Conservation (phyloP, 2,888 invertebrate species). For the Leptinotarsa rubiginosa region DNA sequence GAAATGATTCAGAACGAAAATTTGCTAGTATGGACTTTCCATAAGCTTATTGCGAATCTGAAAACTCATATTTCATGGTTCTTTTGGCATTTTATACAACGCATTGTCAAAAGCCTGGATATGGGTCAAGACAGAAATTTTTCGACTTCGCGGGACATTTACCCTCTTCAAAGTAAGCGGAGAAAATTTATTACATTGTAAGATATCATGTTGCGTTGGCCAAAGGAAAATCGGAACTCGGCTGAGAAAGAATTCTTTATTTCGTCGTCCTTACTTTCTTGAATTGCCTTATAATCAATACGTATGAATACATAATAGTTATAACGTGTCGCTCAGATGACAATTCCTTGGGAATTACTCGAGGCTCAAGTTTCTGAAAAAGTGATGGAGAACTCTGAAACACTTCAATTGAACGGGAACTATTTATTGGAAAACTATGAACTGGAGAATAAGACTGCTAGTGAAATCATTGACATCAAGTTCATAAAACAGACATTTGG, state of each 20-base stretch:
- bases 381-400: too few species aligned
- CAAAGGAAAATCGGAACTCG: background rate
- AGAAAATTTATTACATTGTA: conserved; percentile 1
- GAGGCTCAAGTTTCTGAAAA: too few species aligned
- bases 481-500: too few species aligned
- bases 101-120: conserved; percentile 5
- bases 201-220: background rate
- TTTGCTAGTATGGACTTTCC: background rate
- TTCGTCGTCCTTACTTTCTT: background rate
- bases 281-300: background rate
- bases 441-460: too few species aligned
- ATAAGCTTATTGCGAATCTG: conserved; percentile 1
- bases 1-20: background rate
- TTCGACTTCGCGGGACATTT: conserved; percentile 7
- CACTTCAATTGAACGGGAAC: too few species aligned
- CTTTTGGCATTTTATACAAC: background rate
- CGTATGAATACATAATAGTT: too few species aligned
- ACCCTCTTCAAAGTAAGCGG: conserved; percentile 8
- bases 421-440: too few species aligned
- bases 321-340: too few species aligned
- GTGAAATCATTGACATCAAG: too few species aligned
- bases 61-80: conserved; percentile 8
- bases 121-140: conserved; percentile 6
- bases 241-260: background rate
- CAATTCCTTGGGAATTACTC: too few species aligned